Percentiles rank a stretch among this genome's conserved stretches.
Evolutionary conservation across 2,113 vertebrate genomes (phyloP).

Genomic region (Phalacrocorax pelagicus): DNA sequence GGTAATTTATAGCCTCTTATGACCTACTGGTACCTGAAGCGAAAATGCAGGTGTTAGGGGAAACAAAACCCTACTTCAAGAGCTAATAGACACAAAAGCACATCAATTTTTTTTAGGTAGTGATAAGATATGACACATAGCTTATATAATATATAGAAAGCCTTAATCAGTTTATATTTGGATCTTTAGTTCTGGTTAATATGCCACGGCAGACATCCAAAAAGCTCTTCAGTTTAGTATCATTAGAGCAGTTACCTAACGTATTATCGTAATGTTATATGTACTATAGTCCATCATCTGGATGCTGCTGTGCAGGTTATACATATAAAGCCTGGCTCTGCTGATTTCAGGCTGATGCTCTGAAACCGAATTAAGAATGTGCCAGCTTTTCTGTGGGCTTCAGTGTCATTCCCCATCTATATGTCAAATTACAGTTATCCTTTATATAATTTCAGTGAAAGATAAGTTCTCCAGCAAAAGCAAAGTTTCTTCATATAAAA

Average conservation of each 20-base stretch:
- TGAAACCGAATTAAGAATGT: background rate
- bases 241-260: background rate
- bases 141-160: slow-evolving; percentile 23
- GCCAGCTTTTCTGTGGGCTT: background rate
- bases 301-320: background rate
- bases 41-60: background rate
- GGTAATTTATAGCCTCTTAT: slow-evolving; percentile 44
- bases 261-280: background rate
- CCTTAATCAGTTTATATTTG: slow-evolving; percentile 33
- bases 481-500: background rate
- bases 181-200: slow-evolving; percentile 42
- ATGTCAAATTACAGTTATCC: background rate
- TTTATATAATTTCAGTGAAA: background rate
- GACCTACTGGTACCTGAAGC: slow-evolving; percentile 6
- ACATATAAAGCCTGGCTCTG: background rate
- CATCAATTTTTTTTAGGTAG: slow-evolving; percentile 1
- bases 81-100: background rate
- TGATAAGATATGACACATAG: background rate
- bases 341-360: background rate
- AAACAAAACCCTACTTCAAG: slow-evolving; percentile 4
- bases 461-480: background rate
- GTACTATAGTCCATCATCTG: background rate
- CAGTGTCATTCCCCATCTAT: background rate
- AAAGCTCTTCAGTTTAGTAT: background rate
- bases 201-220: slow-evolving; percentile 35